phyloP scores from a whole-genome alignment of 2,888 invertebrate genomes.

The Parnassius glacialis region DNA sequence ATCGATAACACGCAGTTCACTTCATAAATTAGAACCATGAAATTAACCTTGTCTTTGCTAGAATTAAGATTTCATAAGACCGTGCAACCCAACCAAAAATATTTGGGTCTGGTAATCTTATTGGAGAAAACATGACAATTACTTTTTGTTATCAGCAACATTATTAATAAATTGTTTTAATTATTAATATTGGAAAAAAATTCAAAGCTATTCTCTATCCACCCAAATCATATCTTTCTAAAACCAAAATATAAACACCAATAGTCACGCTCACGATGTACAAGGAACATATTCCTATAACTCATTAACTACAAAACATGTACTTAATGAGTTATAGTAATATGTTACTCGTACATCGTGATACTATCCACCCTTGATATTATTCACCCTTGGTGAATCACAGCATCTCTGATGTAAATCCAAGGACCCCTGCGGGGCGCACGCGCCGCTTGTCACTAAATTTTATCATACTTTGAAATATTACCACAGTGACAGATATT shows the following conservation, averaged over 20 bases:
- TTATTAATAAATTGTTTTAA: too few relatives aligned
- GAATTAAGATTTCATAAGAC: too few relatives aligned
- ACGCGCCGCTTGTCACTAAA: slow-evolving; percentile 62
- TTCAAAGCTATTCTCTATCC: too few relatives aligned
- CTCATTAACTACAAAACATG: slow-evolving; percentile 23
- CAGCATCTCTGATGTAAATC: slow-evolving; percentile 29
- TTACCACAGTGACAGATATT: slow-evolving; percentile 56
- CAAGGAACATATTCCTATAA: slow-evolving; percentile 8
- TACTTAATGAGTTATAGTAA: slow-evolving; percentile 17
- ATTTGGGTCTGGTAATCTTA: too few relatives aligned
- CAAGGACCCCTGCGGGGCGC: slow-evolving; percentile 57
- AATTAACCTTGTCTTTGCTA: neutral
- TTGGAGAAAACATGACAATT: too few relatives aligned
- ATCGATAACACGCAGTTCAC: slow-evolving; percentile 52
- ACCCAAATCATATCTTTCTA: too few relatives aligned
- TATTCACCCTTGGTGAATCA: slow-evolving; percentile 30
- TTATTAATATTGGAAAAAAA: too few relatives aligned
- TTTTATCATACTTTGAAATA: slow-evolving; percentile 59
- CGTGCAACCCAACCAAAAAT: too few relatives aligned
- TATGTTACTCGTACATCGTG: slow-evolving; percentile 3
- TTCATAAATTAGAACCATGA: slow-evolving; percentile 9
- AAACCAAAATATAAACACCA: too few relatives aligned
- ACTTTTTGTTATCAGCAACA: too few relatives aligned
- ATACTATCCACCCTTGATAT: slow-evolving; percentile 15
- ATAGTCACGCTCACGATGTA: neutral